These are phyloP conservation scores for Nycticryphes semicollaris DNA, from an alignment of 2,113 vertebrate genomes.

Conservation along the genomic window DNA sequence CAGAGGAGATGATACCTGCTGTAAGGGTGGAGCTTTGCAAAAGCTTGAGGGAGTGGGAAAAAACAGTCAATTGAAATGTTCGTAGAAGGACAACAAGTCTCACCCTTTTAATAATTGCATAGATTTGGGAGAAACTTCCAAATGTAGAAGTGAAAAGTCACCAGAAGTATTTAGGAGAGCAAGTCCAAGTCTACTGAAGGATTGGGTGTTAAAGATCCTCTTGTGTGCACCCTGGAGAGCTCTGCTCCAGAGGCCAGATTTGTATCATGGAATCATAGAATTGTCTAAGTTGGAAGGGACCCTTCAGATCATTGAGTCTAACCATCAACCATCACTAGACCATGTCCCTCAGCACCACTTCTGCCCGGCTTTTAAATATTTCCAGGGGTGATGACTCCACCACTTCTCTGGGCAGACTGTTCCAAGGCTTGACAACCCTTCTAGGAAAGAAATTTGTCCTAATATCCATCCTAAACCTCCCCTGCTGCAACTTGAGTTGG, in stretches of 20 bases:
- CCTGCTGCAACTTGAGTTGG: neutral
- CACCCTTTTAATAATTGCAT: neutral
- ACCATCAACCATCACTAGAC: neutral
- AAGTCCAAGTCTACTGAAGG: neutral
- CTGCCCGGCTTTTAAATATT: neutral
- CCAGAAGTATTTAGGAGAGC: neutral
- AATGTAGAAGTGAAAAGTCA: neutral
- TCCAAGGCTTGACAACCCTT: neutral
- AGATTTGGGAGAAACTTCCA: neutral
- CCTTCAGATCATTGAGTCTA: neutral
- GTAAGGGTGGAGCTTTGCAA: neutral
- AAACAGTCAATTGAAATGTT: neutral
- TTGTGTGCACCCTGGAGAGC: neutral
- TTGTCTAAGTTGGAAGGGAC: neutral
- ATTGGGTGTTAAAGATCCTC: neutral
- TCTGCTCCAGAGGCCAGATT: neutral
- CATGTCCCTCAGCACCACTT: neutral
- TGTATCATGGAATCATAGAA: neutral
- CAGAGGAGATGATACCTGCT: neutral
- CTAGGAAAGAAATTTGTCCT: neutral
- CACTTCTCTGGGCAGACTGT: neutral
- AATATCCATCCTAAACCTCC: neutral
- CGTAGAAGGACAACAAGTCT: neutral
- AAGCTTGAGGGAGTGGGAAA: accelerated
- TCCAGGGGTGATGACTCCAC: neutral